Evolutionary conservation across 2,888 invertebrate species (phyloP).

Genomic region (Ennomos fuscantarius): DNA sequence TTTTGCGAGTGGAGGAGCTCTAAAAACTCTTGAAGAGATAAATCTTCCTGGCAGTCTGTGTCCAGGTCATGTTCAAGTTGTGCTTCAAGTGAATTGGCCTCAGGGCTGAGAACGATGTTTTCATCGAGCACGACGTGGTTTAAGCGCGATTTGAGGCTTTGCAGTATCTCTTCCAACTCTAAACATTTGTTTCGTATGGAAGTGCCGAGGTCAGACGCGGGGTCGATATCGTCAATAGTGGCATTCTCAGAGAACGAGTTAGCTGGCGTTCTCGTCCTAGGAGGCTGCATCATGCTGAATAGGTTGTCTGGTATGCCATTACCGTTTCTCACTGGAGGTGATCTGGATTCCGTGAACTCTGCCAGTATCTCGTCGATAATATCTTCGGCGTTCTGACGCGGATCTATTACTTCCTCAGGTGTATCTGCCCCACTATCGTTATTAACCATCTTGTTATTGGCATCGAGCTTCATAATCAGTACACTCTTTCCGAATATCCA

Average conservation of each 20-base stretch:
- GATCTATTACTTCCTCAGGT: slow-evolving; percentile 74
- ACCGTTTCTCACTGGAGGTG: slow-evolving; percentile 65
- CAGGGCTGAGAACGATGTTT: slow-evolving; percentile 80
- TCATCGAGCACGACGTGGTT: slow-evolving; percentile 81
- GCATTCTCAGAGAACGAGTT: slow-evolving; percentile 77
- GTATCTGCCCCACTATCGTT: slow-evolving; percentile 73
- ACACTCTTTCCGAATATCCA: slow-evolving; percentile 49
- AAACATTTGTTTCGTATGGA: slow-evolving; percentile 81
- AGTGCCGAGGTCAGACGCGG: slow-evolving; percentile 77
- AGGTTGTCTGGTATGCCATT: slow-evolving; percentile 71
- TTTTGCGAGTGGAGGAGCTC: slow-evolving; percentile 80
- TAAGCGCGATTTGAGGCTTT: slow-evolving; percentile 78
- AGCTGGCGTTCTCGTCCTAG: slow-evolving; percentile 75
- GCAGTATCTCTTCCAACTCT: slow-evolving; percentile 80
- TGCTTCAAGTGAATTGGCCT: slow-evolving; percentile 78
- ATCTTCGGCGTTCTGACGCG: slow-evolving; percentile 79
- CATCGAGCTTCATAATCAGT: slow-evolving; percentile 76
- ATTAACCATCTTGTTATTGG: slow-evolving; percentile 80
- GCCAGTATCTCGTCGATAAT: slow-evolving; percentile 80
- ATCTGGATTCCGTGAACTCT: slow-evolving; percentile 75
- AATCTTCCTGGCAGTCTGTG: slow-evolving; percentile 81
- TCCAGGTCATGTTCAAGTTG: slow-evolving; percentile 81
- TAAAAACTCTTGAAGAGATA: slow-evolving; percentile 80
- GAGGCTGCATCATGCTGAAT: slow-evolving; percentile 76
- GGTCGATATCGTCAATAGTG: slow-evolving; percentile 79